Evolutionary conservation across 2,113 vertebrate genomes (phyloP), one percentile per base, ranked within the genome.

Genomic region (Syngnathus scovelli): DNA sequence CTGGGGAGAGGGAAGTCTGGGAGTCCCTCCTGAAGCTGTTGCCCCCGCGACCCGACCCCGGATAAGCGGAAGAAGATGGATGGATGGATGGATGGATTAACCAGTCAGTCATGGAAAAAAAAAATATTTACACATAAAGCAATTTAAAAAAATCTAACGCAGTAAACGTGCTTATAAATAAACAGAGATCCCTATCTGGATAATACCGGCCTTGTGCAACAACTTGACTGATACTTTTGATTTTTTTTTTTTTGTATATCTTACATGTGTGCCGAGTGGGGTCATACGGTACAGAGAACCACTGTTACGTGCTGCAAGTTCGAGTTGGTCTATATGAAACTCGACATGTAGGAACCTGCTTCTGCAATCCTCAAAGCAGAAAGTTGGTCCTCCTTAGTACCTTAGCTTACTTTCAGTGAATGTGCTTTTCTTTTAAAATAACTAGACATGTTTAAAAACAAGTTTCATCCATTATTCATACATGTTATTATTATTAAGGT

Each of bases 171-270:
- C 65, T 69, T 59, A 77, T 76, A 82, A 75, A 83, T 74, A 79
- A 70, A 78, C 78, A 72, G 74, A 78, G 69, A 74, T 69, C 61
- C 61, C 64, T 27, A 33, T 58, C 68, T 75, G 58, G 23, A 84
- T 76, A 89, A 85, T 83, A 64, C 74, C 27, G 69, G 69, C 67
- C 78, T 82, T 87, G 82, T 86, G 77, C 64, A 55, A 61, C 69
- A 62, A 64, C 62, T 36, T 13, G 60, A 70, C 74, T 82, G 64
- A 68, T 19, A 19, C 49, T 72, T 60, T 10, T 0, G 74, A 39
- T 78, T 60, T 79, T 48, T 68, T 16, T 61, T 37, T 41, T 18
- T 63, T 6, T 74, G 37, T 66, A 37, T 68, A 23, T 61, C 39
- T 54, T 27, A 66, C 55, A 60, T 66, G 71, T 67, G 64, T 66